Conservation (phyloP, 23 tunicate species). For the Botrylloides violaceus region DNA sequence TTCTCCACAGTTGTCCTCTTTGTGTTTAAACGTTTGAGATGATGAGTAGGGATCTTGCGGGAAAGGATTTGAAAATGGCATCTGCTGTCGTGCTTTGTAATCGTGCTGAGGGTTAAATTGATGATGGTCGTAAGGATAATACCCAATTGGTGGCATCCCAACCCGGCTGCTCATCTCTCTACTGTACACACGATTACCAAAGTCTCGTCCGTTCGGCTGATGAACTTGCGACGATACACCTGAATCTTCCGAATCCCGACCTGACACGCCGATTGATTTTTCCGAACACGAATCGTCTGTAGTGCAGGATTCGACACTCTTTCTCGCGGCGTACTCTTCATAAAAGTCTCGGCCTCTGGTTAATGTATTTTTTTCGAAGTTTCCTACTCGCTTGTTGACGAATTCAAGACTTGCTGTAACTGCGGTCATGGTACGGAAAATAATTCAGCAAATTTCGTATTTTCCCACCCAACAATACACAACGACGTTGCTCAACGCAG, state of each 20-base stretch:
- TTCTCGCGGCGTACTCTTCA: constrained; percentile 11
- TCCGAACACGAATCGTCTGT: constrained; percentile 7
- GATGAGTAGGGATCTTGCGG: neutral
- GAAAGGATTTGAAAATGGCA: constrained; percentile 11
- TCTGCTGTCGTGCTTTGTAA: constrained; percentile 7
- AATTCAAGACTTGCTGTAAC: constrained; percentile 1
- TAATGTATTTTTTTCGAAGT: neutral
- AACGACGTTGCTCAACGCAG: neutral
- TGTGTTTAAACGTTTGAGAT: constrained; percentile 3
- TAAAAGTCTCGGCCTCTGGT: constrained; percentile 7
- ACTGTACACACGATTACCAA: neutral
- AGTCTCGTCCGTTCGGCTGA: neutral
- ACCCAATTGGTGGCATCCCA: constrained; percentile 20
- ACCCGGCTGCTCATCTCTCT: constrained; percentile 22
- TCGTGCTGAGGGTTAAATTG: constrained; percentile 4
- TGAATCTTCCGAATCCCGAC: neutral
- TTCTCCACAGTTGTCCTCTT: neutral
- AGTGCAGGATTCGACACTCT: neutral
- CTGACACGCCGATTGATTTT: neutral
- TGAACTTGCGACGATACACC: neutral
- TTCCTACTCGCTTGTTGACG: constrained; percentile 1
- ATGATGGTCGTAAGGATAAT: constrained; percentile 19
- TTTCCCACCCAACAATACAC: neutral
- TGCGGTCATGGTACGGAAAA: constrained; percentile 13
- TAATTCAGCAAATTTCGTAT: neutral